Evolutionary conservation across 2,888 invertebrate genomes (phyloP).

Genomic region (Catocala fraxini): DNA sequence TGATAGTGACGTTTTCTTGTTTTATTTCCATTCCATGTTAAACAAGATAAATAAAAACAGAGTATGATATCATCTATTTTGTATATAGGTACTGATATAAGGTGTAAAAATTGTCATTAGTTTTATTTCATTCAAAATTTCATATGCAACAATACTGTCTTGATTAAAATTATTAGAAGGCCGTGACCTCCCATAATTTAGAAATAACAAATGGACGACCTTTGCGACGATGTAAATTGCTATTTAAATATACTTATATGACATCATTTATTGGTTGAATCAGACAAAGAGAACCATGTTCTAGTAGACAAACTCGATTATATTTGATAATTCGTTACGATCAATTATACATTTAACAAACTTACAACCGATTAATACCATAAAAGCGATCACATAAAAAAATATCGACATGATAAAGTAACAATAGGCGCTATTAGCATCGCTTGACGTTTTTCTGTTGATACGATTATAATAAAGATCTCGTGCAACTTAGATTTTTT

Average conservation of each 20-base stretch:
- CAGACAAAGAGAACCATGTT: constrained; percentile 11
- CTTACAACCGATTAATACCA: constrained; percentile 2
- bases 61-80: not conserved
- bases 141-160: not conserved
- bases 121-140: no score
- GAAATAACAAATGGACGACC: constrained; percentile 33
- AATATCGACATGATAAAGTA: not conserved
- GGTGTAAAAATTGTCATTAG: no score
- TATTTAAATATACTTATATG: constrained; percentile 30
- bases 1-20: constrained; percentile 41
- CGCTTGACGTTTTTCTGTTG: not conserved
- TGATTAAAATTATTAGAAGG: constrained; percentile 1
- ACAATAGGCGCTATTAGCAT: not conserved
- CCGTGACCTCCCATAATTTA: constrained; percentile 37
- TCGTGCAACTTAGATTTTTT: constrained; percentile 11
- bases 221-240: constrained; percentile 29
- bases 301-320: constrained; percentile 10
- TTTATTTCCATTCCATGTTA: constrained; percentile 44
- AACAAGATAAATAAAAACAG: constrained; percentile 20
- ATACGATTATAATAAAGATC: constrained; percentile 20
- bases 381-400: constrained; percentile 1
- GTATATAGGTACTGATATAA: no score
- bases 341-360: constrained; percentile 7
- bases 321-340: constrained; percentile 11
- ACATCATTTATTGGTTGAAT: constrained; percentile 34